Conservation (phyloP, 2,113 vertebrate species). For the Heterochromis multidens region DNA sequence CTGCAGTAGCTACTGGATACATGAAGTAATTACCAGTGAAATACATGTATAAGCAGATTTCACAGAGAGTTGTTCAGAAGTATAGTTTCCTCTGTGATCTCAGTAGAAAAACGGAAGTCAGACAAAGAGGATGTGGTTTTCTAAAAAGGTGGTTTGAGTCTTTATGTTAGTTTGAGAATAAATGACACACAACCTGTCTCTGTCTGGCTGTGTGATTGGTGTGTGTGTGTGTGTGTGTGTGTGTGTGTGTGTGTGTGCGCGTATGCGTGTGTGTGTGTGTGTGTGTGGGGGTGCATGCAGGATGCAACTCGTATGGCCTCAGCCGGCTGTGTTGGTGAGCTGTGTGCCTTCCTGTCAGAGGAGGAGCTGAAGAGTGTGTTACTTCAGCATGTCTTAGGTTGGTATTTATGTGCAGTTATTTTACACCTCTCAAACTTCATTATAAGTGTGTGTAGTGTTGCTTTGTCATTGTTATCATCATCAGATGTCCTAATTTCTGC, state of each 20-base stretch:
- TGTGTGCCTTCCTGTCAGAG: slow-evolving; percentile 92
- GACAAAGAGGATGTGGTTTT: slow-evolving; percentile 70
- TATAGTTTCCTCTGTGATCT: slow-evolving; percentile 18
- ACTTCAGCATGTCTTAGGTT: slow-evolving; percentile 89
- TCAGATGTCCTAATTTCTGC: background rate
- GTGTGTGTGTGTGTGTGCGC: background rate
- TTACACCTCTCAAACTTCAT: background rate
- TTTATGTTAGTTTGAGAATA: background rate
- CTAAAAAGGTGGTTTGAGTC: slow-evolving; percentile 25
- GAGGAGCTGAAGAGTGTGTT: slow-evolving; percentile 87
- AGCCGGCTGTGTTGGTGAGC: slow-evolving; percentile 90
- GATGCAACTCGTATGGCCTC: slow-evolving; percentile 95
- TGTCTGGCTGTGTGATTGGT: slow-evolving; percentile 3
- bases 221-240: background rate
- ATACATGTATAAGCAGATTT: background rate
- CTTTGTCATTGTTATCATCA: background rate
- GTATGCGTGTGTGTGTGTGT: background rate
- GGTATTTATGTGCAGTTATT: background rate
- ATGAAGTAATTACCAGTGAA: background rate
- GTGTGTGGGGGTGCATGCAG: slow-evolving; percentile 60
- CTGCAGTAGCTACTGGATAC: background rate
- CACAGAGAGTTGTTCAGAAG: background rate
- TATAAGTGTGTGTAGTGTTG: background rate
- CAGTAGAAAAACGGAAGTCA: slow-evolving; percentile 48
- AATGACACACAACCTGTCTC: background rate